Evolutionary conservation across 2,113 vertebrate genomes (phyloP), one percentile per base, ranked within the genome.

Genomic region (Sminthopsis crassicaudata): DNA sequence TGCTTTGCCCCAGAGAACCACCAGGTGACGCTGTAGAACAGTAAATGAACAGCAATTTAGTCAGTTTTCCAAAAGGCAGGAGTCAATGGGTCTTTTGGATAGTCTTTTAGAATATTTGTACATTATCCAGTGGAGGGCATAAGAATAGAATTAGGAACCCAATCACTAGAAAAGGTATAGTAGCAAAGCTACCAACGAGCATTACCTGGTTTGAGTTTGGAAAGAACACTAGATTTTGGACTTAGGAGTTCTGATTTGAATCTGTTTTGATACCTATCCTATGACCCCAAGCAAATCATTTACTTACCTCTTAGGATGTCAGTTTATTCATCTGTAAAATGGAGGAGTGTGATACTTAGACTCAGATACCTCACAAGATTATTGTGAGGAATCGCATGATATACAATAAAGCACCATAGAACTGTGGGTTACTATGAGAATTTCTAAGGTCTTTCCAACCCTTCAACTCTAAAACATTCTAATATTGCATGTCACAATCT

Each of bases 1-100:
- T 90, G 97, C 95, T 95, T 94, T 95, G 92, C 97, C 94, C 93
- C 1, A 89, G 36, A 12, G 0, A 84, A 90, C 95, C 98, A 95
- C 98, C 97, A 98, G 98, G 96, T 98, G 98, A 98, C 97, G 97
- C 97, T 98, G 94, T 94, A 96, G 97, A 98, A 97, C 53, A 96
- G 98, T 96, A 97, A 98, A 98, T 93, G 76, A 2, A 2, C 7
- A n/a, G 14, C n/a, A 42, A 42, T 76, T 84, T 42, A 42, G 67
- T 84, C 36, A 60, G 26, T 67, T 5, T 36, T 16, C 30, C 30
- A 23, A 0, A 42, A 84, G 8, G 7, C 67, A 42, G 23, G 36
- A 84, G 19, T n/a, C 30, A n/a, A 19, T 76, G 60, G 60, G 14
- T 84, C 16, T 42, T 84, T 84, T 42, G n/a, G n/a, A 42, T 2